Evolutionary conservation across 2,797 vertebrate genomes (phyloP).

Genomic region (Eurystomus glaucurus): DNA sequence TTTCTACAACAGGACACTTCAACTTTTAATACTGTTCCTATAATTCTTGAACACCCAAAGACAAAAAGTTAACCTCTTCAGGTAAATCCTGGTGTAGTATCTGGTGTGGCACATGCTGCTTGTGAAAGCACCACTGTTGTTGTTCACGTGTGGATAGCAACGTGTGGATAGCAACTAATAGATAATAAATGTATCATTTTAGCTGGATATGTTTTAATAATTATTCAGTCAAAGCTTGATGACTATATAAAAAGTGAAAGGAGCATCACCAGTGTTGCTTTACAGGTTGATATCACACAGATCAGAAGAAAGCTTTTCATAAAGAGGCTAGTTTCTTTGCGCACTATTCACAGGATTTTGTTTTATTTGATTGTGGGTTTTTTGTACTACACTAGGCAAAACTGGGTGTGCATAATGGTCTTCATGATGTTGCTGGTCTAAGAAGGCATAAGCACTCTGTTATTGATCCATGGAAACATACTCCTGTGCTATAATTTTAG

Average conservation of each 20-base stretch:
- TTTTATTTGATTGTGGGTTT: background rate
- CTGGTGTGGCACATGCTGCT: background rate
- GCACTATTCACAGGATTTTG: background rate
- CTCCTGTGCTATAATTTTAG: background rate
- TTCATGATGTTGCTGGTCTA: background rate
- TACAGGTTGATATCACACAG: background rate
- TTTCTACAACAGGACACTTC: background rate
- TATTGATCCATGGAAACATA: background rate
- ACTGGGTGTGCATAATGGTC: background rate
- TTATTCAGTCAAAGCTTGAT: background rate
- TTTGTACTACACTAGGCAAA: background rate
- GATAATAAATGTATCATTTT: background rate
- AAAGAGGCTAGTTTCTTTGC: background rate
- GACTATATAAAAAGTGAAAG: background rate
- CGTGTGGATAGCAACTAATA: background rate
- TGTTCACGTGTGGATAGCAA: background rate
- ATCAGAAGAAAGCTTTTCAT: background rate
- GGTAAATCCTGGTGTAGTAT: background rate
- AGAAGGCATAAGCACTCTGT: background rate
- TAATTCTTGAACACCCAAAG: background rate
- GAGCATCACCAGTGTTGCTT: background rate
- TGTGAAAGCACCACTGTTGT: background rate
- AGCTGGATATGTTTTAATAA: background rate
- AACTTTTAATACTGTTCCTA: background rate
- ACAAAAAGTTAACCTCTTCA: background rate